Evolutionary conservation across 2,888 invertebrate genomes (phyloP).

Genomic region (Coelinius sp.): DNA sequence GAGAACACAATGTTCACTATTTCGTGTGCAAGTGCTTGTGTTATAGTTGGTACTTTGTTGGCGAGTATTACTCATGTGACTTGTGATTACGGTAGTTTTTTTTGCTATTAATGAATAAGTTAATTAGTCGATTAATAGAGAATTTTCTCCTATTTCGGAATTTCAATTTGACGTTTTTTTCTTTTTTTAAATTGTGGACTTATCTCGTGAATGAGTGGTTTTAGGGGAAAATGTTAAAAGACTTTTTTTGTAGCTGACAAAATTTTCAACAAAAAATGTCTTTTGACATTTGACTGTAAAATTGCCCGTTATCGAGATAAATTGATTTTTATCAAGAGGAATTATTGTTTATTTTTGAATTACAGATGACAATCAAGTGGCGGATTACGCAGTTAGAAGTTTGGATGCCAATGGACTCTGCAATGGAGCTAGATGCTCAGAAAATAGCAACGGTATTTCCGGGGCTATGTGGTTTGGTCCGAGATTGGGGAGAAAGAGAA

Average conservation of each 20-base stretch:
- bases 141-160: no score
- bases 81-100: conserved; percentile 59
- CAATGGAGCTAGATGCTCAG: conserved; percentile 56
- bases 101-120: no score
- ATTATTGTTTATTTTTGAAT: background rate
- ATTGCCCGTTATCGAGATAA: no score
- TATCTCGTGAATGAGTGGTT: no score
- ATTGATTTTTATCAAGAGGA: background rate
- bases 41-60: conserved; percentile 45
- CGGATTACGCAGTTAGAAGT: conserved; percentile 34
- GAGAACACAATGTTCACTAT: conserved; percentile 7
- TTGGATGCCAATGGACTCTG: conserved; percentile 49
- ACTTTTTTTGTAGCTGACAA: no score
- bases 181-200: no score
- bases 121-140: background rate
- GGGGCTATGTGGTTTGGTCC: conserved; percentile 73
- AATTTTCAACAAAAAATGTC: no score
- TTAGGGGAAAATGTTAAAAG: no score
- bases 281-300: no score
- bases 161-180: no score
- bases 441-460: conserved; percentile 55
- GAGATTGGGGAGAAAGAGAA: conserved; percentile 72
- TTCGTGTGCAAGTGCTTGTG: conserved; percentile 40
- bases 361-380: background rate
- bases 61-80: conserved; percentile 44